Conservation (phyloP, 2,113 vertebrate species). For the Myrmecobius fasciatus region DNA sequence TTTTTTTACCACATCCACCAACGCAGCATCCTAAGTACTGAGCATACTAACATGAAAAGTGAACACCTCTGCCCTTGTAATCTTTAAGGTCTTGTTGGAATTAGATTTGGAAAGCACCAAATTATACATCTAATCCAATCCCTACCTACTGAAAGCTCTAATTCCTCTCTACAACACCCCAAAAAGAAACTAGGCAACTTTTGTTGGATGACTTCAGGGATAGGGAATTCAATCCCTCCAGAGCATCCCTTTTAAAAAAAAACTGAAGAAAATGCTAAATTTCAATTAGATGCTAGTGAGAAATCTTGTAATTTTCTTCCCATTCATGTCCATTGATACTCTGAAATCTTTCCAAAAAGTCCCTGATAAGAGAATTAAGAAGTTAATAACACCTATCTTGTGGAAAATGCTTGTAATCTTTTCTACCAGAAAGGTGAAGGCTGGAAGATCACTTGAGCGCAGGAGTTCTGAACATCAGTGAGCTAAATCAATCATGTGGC, state of each 20-base stretch:
- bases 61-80: neutral
- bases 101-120: neutral
- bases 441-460: neutral
- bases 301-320: neutral
- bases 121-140: neutral
- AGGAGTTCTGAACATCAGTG: neutral
- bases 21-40: neutral
- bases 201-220: neutral
- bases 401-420: neutral
- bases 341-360: neutral
- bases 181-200: neutral
- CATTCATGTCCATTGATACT: neutral
- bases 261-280: neutral
- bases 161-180: neutral
- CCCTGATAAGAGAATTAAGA: neutral
- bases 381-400: neutral
- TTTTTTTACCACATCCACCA: neutral
- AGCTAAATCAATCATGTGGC: neutral
- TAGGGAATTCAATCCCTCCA: neutral
- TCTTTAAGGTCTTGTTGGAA: neutral
- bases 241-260: neutral
- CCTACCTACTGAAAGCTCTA: neutral
- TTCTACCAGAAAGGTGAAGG: neutral
- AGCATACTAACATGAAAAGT: neutral
- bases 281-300: neutral